Evolutionary conservation across 2,888 invertebrate species (phyloP), one percentile per base, ranked within the genome.

Genomic region (Drosophila buzzatii): DNA sequence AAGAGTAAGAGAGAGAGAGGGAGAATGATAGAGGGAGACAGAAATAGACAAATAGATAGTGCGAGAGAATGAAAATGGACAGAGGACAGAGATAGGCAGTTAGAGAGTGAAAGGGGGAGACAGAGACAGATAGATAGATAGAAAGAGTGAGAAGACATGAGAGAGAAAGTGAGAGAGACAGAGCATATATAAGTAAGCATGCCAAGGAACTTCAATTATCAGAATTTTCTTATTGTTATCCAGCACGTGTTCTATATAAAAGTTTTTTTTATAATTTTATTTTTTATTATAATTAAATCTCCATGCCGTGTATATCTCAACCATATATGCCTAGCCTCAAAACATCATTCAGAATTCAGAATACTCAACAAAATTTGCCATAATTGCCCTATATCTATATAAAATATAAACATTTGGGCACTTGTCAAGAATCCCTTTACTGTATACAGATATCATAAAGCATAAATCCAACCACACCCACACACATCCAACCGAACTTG

Each of bases 301-400:
- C n/a, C 41, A 39, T n/a, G n/a, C 39, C 39, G 7, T 39, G 27
- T 27, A 27, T 27, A 27, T 27, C 27, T 27, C 27, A 9, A 9
- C 33, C 33, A 45, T 55, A 74, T 70, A 74, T 68, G 67, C 47
- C 58, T 45, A 80, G 60, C 75, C 80, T 68, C 56, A 69, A 80
- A 64, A 80, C 80, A 85, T 82, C 80, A 80, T 52, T 82, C 70
- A 82, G 60, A 72, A 55, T 27, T 27, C 27, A 27, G 27, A 27
- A 23, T 23, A 39, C 70, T 63, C 37, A 59, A 49, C 51, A 59
- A 74, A 73, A 82, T 76, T 76, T 69, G 79, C 70, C 67, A 74
- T 84, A 84, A 85, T 87, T 85, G 85, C 82, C 73, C 76, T 71
- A 53, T 31, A 84, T 67, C 3, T 33, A 52, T 51, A 82, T 67